Evolutionary conservation across 2,797 vertebrate genomes (phyloP), one percentile per base, ranked within the genome.

Genomic region (Danio choprae): DNA sequence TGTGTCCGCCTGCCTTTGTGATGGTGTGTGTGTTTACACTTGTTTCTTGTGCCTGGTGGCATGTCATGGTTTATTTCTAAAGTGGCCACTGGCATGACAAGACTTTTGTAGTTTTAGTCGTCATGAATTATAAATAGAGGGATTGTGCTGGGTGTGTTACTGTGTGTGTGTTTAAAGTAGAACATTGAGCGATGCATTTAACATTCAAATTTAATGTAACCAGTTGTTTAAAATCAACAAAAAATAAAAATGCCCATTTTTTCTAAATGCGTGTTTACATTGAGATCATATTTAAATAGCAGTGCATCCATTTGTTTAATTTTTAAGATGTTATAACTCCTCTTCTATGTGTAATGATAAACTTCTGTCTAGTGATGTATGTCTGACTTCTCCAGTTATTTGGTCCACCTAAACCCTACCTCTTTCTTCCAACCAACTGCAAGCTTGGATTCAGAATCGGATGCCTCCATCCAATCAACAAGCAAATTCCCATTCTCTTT

Each of bases 51-150:
- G 56, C 16, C 46, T 22, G 20, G n/a, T 74, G 22, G 22, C 38
- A 75, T 75, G 59, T 62, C 56, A 60, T 60, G n/a, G 18, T 71
- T 79, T 70, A 79, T 79, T 79, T 62, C 46, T 16, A 48, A 72
- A 72, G 20, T 72, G 59, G 8, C 20, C 48, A 46, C 48, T 80
- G 48, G 77, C 20, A 79, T 72, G 77, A 36, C 36, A 72, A 64
- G 9, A 29, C 58, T 63, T 70, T 4, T 44, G 40, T 36, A 64
- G 11, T 80, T 64, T 46, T 18, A 62, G 55, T 43, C 67, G 22
- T 59, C 18, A 64, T 64, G 20, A 43, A 36, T 72, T 72, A 55
- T 72, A 63, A 79, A 70, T 51, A 62, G 56, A 51, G 44, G 13
- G n/a, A n/a, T 22, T 43, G 29, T 70, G 46, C 15, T 43, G 55